These are phyloP conservation scores for Steinernema khuongi DNA, from an alignment of 1,140 invertebrate species.

Conservation along the genomic window DNA sequence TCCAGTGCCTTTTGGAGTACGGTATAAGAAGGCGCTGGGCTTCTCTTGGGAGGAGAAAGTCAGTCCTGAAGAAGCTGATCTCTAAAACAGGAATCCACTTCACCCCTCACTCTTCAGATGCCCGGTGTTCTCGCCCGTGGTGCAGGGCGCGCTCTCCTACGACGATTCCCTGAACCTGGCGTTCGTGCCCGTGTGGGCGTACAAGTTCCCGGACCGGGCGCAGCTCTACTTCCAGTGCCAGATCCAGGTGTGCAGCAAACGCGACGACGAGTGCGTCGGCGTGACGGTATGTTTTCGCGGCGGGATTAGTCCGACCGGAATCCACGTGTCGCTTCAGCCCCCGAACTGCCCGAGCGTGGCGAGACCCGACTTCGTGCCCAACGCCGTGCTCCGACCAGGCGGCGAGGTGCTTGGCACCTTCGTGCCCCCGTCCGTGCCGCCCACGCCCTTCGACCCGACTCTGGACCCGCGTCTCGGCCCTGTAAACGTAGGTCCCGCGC, in stretches of 20 bases:
- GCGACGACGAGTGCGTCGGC: constrained; percentile 43
- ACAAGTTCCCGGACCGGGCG: constrained; percentile 45
- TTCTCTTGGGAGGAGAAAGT: too few relatives aligned
- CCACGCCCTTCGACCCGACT: neutral
- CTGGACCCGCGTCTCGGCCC: neutral
- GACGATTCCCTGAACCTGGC: constrained; percentile 39
- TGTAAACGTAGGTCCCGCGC: neutral
- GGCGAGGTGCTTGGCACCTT: neutral
- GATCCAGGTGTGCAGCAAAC: constrained; percentile 45
- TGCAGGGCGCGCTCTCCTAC: constrained; percentile 40
- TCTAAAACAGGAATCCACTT: neutral
- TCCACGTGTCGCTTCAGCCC: constrained; percentile 22
- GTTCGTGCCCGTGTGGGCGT: constrained; percentile 41
- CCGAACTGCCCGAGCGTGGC: constrained; percentile 30
- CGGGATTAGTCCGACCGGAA: neutral
- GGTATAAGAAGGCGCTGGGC: too few relatives aligned
- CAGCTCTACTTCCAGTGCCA: constrained; percentile 46
- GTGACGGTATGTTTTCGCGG: constrained; percentile 34
- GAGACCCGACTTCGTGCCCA: constrained; percentile 18
- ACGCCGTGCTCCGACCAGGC: constrained; percentile 23
- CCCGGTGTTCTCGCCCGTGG: constrained; percentile 32
- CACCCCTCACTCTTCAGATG: constrained; percentile 31
- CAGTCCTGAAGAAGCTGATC: too few relatives aligned
- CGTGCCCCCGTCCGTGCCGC: neutral
- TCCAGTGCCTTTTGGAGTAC: too few relatives aligned